A percentile compares a stretch with the other conserved stretches of the same genome.
Evolutionary conservation across 2,113 vertebrate species (phyloP).

Genomic region (Myrmophylax atrothorax): DNA sequence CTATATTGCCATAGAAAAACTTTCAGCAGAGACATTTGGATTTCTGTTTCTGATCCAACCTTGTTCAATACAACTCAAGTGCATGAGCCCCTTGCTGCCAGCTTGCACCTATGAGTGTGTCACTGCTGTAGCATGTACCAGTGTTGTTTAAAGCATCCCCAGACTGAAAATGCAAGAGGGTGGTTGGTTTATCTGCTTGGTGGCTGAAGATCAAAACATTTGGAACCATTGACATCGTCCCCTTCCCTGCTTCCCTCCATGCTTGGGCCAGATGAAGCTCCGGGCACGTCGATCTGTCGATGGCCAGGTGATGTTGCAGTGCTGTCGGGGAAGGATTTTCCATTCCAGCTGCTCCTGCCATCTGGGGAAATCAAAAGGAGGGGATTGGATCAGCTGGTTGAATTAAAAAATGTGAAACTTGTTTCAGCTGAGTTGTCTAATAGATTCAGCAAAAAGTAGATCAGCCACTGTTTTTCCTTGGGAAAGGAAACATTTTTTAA

Average conservation of each 20-base stretch:
- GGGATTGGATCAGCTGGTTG: conserved; percentile 47
- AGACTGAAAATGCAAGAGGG: not conserved
- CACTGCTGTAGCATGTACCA: not conserved
- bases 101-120: fast-evolving
- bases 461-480: conserved; percentile 1
- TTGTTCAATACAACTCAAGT: fast-evolving
- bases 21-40: fast-evolving
- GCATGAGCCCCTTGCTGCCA: not conserved
- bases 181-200: not conserved
- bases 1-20: not conserved
- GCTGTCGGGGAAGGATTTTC: conserved; percentile 33
- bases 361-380: conserved; percentile 63
- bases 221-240: fast-evolving
- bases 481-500: conserved; percentile 54
- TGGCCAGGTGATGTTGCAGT: not conserved
- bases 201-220: not conserved
- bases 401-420: conserved; percentile 44
- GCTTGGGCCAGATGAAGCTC: fast-evolving
- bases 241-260: not conserved
- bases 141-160: not conserved
- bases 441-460: conserved; percentile 32
- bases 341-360: conserved; percentile 66
- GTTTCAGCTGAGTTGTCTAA: conserved; percentile 55
- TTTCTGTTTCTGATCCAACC: not conserved
- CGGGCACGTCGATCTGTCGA: fast-evolving